Evolutionary conservation across 2,888 invertebrate species (phyloP), one percentile per base, ranked within the genome.

Genomic region (Papilio protenor): DNA sequence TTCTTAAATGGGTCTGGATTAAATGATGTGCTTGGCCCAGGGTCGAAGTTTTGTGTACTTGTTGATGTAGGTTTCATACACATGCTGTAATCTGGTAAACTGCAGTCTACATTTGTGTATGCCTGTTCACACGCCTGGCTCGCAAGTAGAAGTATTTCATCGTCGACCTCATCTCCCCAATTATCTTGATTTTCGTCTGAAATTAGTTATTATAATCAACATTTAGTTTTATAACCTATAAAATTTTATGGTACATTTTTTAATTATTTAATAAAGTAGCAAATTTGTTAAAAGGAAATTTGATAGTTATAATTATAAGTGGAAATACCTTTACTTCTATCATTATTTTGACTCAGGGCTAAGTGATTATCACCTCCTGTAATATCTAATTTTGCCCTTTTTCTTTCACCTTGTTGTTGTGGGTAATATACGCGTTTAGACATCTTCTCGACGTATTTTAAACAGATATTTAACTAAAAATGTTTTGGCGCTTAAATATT

Each of bases 81-180:
- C 49, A 91, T 79, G 79, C 89, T 91, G 80, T 94, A 95, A 81
- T 94, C 87, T 6, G 93, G 91, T 40, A 95, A 79, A 2, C 84
- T 81, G 71, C 80, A 82, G 47, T n/a, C 72, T 40, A 61, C 69
- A 73, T 55, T 55, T 79, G 88, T 87, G 80, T 88, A 92, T 0
- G 87, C 92, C 45, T 94, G 87, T 79, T 95, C 95, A 80, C 93
- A 94, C 0, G 90, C 95, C 81, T 95, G 95, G 79, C 94, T 95
- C 0, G 94, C 95, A 81, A 94, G 85, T 14, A 95, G 86, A 0
- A 95, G 85, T 55, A 95, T 92, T 83, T 94, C 94, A 66, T 95
- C 94, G 45, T 95, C 94, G 84, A 90, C 91, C 61, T 94, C 95
- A 79, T 95, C 94, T 16, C 92, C 95, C 95, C 95, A 95, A 74